phyloP scores from a whole-genome alignment of 2,797 vertebrate species.

The Acomys russatus region DNA sequence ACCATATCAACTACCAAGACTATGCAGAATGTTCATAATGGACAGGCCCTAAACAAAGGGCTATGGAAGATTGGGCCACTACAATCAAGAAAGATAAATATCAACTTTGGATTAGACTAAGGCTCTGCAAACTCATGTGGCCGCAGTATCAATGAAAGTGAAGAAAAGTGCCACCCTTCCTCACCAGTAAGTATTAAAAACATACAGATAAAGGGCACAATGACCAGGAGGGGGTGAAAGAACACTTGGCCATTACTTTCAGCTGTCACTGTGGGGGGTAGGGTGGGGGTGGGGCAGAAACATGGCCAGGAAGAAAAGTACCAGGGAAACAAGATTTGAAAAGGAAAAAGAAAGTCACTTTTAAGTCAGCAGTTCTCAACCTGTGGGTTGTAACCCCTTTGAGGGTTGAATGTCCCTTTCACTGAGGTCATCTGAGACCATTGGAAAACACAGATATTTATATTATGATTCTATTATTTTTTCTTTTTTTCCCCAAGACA shows the following conservation, averaged over 20 bases:
- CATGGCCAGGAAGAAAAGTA: constrained; percentile 3
- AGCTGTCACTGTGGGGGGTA: neutral
- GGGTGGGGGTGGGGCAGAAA: neutral
- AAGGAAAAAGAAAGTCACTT: constrained; percentile 2
- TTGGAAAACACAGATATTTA: neutral
- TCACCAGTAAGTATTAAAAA: constrained; percentile 33
- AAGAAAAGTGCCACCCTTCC: neutral
- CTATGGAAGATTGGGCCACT: neutral
- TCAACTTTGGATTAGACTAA: constrained; percentile 18
- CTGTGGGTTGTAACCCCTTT: neutral
- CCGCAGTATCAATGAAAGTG: neutral
- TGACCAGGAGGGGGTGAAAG: neutral
- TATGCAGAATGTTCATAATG: constrained; percentile 20
- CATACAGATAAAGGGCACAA: constrained; percentile 5
- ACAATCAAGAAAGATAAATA: constrained; percentile 59
- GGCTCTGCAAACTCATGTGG: constrained; percentile 32
- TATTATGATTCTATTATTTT: too few relatives aligned
- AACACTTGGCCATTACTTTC: neutral
- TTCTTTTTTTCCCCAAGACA: too few relatives aligned
- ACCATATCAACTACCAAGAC: constrained; percentile 22
- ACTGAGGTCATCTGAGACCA: neutral
- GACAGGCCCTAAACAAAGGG: neutral
- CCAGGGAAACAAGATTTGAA: constrained; percentile 10
- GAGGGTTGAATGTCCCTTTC: neutral
- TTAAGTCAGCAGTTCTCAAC: neutral